A percentile compares a stretch with the other conserved stretches of the same genome.
Evolutionary conservation across 2,113 vertebrate species (phyloP).

Genomic region (Hippocampus mohnikei): DNA sequence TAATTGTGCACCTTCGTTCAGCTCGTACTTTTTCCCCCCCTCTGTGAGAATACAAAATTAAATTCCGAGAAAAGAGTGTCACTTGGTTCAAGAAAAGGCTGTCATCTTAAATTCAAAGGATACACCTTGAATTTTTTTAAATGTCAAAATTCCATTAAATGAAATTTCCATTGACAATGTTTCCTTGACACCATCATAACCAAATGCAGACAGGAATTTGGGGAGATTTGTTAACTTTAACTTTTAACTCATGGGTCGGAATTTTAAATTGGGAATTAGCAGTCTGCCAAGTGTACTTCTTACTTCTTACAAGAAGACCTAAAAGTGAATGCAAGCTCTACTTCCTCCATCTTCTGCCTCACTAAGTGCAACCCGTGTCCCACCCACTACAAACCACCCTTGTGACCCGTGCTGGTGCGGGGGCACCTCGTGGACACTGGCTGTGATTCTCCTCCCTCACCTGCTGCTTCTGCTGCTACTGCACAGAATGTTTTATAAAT

Average conservation of each 20-base stretch:
- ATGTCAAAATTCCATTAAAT: not conserved
- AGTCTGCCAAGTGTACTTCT: not conserved
- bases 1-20: slow-evolving; percentile 19
- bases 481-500: slow-evolving; percentile 55
- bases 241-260: not conserved
- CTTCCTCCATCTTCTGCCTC: not conserved
- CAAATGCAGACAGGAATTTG: not conserved
- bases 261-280: not conserved
- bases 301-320: not conserved
- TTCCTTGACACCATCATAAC: not conserved
- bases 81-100: not conserved
- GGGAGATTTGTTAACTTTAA: no score
- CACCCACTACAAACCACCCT: not conserved
- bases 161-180: not conserved
- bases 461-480: slow-evolving; percentile 28
- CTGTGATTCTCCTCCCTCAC: slow-evolving; percentile 55
- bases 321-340: not conserved
- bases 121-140: not conserved
- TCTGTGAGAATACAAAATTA: not conserved
- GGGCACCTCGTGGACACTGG: slow-evolving; percentile 9
- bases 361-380: not conserved
- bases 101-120: not conserved
- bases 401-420: not conserved
- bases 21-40: not conserved
- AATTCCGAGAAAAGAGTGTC: not conserved